These are phyloP conservation scores for Orthosia incerta DNA, from an alignment of 2,888 invertebrate species.

Conservation along the genomic window DNA sequence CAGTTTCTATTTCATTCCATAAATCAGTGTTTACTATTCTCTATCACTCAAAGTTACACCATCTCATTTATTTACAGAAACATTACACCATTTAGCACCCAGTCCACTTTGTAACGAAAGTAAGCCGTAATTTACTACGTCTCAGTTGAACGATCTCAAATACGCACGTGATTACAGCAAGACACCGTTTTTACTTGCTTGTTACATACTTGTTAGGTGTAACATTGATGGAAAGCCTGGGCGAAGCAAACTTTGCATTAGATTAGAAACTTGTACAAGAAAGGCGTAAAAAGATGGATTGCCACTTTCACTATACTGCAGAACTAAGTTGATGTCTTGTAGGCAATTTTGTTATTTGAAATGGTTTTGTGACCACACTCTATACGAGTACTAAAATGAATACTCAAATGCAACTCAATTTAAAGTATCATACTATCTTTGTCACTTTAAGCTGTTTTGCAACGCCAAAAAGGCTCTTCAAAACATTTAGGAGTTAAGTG, in stretches of 20 bases:
- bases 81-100: conserved; percentile 54
- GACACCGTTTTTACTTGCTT: conserved; percentile 67
- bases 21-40: neutral
- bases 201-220: conserved; percentile 65
- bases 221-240: conserved; percentile 64
- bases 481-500: neutral
- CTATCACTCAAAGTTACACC: conserved; percentile 25
- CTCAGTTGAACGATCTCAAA: conserved; percentile 71
- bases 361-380: neutral
- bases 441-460: neutral
- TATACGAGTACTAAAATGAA: neutral
- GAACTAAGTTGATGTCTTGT: neutral
- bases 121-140: conserved; percentile 60
- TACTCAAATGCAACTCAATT: neutral
- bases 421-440: neutral
- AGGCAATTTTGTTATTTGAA: neutral
- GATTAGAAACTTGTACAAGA: conserved; percentile 38
- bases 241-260: conserved; percentile 25
- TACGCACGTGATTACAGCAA: conserved; percentile 66
- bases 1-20: neutral
- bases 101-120: conserved; percentile 63
- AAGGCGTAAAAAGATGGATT: conserved; percentile 18
- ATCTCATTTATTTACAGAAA: conserved; percentile 35
- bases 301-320: neutral
- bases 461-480: neutral